Conservation (phyloP, 2,113 vertebrate species). For the Sula dactylatra region DNA sequence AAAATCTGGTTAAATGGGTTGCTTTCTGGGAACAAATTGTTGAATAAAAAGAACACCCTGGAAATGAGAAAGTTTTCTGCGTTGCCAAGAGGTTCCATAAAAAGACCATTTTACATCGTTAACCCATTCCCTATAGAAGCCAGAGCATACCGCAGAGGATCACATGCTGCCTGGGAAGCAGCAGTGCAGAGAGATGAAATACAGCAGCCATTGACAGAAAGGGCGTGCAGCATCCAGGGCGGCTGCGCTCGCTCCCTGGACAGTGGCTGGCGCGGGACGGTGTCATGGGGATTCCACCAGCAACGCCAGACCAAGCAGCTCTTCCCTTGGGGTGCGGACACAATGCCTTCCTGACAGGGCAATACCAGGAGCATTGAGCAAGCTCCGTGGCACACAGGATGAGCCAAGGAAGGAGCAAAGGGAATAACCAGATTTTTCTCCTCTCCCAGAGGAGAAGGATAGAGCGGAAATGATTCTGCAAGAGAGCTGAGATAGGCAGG, state of each 20-base stretch:
- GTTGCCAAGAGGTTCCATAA: conserved; percentile 29
- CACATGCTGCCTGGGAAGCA: neutral
- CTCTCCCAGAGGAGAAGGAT: neutral
- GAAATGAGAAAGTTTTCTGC: neutral
- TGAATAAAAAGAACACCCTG: conserved; percentile 29
- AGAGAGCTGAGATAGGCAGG: neutral
- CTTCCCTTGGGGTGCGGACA: neutral
- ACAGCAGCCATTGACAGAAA: neutral
- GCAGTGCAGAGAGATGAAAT: neutral
- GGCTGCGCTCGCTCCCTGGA: neutral
- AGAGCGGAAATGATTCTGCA: neutral
- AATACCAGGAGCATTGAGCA: neutral
- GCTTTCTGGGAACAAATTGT: conserved; percentile 56
- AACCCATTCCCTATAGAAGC: neutral
- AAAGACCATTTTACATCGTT: neutral
- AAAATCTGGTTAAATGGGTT: conserved; percentile 60
- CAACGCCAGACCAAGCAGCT: neutral
- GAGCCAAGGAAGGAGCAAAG: neutral
- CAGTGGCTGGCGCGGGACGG: fast-evolving
- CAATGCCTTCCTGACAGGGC: neutral
- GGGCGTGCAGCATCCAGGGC: neutral
- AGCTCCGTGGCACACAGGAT: neutral
- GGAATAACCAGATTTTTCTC: neutral
- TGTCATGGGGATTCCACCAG: neutral
- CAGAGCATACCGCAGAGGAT: neutral